These are phyloP conservation scores for Halesus radiatus DNA, from an alignment of 1,140 invertebrate genomes.

Conservation along the genomic window DNA sequence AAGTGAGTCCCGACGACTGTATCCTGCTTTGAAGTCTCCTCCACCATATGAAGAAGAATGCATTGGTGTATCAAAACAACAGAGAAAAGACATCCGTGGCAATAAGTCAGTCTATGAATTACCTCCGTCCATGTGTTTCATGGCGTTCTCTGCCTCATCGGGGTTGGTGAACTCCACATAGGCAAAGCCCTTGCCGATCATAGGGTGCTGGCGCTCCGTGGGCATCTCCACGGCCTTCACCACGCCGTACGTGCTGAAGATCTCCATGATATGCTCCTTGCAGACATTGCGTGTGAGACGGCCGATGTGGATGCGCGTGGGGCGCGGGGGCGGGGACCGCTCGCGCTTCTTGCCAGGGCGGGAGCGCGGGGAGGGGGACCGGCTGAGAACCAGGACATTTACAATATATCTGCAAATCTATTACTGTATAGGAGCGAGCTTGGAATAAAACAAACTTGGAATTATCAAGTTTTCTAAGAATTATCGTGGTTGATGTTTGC, in stretches of 20 bases:
- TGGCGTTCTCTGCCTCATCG: conserved; percentile 97
- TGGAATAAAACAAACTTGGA: too few species aligned
- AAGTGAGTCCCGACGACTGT: too few species aligned
- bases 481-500: too few species aligned
- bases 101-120: conserved; percentile 42
- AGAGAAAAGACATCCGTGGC: too few species aligned
- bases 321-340: conserved; percentile 86
- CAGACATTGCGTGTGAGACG: conserved; percentile 93
- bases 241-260: conserved; percentile 93
- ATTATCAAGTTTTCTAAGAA: too few species aligned
- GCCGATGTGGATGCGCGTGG: conserved; percentile 94
- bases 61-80: too few species aligned
- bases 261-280: conserved; percentile 94
- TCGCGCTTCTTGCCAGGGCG: conserved; percentile 75
- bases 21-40: too few species aligned
- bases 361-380: conserved; percentile 63
- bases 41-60: too few species aligned
- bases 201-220: conserved; percentile 87
- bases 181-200: conserved; percentile 90
- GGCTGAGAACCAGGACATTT: background rate
- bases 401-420: too few species aligned
- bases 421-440: too few species aligned
- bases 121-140: conserved; percentile 99
- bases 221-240: conserved; percentile 93
- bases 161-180: conserved; percentile 95